phyloP scores from a whole-genome alignment of 2,888 invertebrate genomes.

The Folsomia candida region DNA sequence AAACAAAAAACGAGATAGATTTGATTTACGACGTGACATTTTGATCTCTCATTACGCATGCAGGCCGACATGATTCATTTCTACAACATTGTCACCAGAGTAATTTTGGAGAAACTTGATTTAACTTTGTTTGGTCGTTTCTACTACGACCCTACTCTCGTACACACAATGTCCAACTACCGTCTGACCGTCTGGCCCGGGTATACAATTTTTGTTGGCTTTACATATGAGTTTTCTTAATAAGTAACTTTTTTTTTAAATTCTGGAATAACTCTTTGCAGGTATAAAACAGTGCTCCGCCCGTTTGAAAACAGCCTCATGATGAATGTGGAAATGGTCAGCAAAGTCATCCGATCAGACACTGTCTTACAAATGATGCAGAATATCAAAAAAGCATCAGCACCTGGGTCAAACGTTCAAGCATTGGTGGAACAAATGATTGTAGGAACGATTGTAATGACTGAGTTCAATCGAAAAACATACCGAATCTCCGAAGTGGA shows the following conservation, averaged over 20 bases:
- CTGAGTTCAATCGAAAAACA: background rate
- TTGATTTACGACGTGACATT: background rate
- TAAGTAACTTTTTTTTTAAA: no score
- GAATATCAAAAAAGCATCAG: background rate
- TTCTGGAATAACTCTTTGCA: no score
- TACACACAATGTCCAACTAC: no score
- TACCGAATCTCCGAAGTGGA: background rate
- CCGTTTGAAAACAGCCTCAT: background rate
- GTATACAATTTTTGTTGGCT: no score
- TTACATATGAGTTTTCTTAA: no score
- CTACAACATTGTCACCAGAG: no score
- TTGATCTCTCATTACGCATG: background rate
- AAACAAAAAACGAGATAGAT: background rate
- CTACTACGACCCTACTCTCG: no score
- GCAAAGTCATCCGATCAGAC: background rate
- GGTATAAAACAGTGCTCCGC: background rate
- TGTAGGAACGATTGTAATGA: slow-evolving; percentile 8
- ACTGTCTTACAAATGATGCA: background rate
- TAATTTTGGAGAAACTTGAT: no score
- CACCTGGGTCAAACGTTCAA: background rate
- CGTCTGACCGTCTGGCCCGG: background rate
- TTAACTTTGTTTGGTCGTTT: no score
- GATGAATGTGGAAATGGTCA: slow-evolving; percentile 1
- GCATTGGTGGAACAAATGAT: background rate
- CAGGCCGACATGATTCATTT: no score